phyloP scores from a whole-genome alignment of 2,888 invertebrate species.

The Parapristionchus giblindavisi region DNA sequence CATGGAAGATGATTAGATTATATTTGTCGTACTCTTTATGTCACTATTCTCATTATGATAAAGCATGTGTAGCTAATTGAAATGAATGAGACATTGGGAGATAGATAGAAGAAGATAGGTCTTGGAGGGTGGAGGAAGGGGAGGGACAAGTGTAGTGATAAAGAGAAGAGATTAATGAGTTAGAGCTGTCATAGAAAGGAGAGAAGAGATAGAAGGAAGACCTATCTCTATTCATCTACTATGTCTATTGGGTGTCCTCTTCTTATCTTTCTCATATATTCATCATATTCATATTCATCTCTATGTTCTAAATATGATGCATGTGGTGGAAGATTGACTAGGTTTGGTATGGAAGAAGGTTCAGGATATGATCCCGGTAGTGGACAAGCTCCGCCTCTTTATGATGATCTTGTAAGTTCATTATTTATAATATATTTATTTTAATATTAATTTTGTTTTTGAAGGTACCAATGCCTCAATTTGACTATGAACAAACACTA shows the following conservation, averaged over 20 bases:
- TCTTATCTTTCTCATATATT: neutral
- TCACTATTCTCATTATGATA: slow-evolving; percentile 7
- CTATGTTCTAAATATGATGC: slow-evolving; percentile 24
- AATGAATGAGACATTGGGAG: neutral
- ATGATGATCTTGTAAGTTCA: slow-evolving; percentile 24
- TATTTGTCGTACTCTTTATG: neutral
- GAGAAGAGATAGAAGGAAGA: neutral
- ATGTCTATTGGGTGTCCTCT: too few relatives aligned
- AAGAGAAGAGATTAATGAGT: slow-evolving; percentile 5
- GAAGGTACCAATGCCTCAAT: neutral
- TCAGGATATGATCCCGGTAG: slow-evolving; percentile 26
- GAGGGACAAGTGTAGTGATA: neutral
- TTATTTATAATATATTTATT: neutral
- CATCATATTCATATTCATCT: too few relatives aligned
- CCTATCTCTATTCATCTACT: neutral
- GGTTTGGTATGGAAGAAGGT: slow-evolving; percentile 17
- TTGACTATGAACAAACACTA: slow-evolving; percentile 5
- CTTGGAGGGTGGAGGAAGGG: slow-evolving; percentile 5
- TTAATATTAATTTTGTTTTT: neutral
- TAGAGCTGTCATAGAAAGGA: neutral
- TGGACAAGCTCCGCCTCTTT: slow-evolving; percentile 25
- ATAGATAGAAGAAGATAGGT: neutral
- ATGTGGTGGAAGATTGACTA: slow-evolving; percentile 3
- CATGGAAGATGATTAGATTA: slow-evolving; percentile 6
- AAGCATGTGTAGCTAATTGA: slow-evolving; percentile 25